Evolutionary conservation across 2,797 vertebrate species (phyloP).

Genomic region (Distichodus sexfasciatus): DNA sequence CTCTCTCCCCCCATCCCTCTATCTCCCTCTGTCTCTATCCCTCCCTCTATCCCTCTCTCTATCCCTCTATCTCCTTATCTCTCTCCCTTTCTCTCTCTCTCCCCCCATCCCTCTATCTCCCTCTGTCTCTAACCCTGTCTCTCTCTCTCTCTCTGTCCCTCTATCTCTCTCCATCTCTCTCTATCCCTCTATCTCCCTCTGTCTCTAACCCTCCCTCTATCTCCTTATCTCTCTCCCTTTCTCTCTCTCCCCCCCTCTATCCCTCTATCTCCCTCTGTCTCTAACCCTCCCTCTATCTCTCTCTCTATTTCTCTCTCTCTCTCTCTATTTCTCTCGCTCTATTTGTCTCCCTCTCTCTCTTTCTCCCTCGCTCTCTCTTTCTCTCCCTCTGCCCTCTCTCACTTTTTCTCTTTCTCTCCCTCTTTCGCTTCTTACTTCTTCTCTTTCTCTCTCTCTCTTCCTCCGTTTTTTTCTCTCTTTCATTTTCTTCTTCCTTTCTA

Average conservation of each 20-base stretch:
- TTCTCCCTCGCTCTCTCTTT: no score
- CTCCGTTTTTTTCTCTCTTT: not conserved
- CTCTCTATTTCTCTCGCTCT: no score
- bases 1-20: not conserved
- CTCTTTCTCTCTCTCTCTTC: not conserved
- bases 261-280: not conserved
- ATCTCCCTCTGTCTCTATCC: no score
- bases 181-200: not conserved
- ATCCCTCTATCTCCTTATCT: not conserved
- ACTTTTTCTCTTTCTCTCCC: not conserved
- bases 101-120: no score
- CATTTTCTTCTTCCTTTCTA: no score
- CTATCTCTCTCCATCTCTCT: no score
- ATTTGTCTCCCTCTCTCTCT: no score
- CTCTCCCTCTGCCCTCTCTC: conserved; percentile 2
- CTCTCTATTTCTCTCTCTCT: no score
- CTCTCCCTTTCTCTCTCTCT: not conserved
- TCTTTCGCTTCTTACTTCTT: not conserved
- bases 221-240: no score
- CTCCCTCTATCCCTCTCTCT: not conserved
- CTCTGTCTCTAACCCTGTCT: not conserved
- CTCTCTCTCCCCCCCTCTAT: not conserved
- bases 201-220: no score
- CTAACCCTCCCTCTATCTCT: no score
- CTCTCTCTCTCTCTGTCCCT: not conserved